A percentile compares a stretch with the other conserved stretches of the same genome.
Conservation (phyloP, 2,888 invertebrate species). For the Perithous albicinctus region DNA sequence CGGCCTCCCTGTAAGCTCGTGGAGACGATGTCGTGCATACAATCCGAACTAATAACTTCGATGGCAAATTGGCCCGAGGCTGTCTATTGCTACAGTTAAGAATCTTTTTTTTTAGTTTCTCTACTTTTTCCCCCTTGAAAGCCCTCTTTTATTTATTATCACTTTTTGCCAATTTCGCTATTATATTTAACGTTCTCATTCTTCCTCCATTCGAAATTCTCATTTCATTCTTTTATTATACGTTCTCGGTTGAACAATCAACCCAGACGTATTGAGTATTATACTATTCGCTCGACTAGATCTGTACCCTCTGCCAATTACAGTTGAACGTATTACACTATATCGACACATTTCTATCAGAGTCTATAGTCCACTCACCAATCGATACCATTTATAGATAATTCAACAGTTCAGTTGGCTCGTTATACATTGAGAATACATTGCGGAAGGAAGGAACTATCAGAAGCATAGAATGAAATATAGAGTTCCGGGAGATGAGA, state of each 20-base stretch:
- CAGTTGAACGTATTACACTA: slow-evolving; percentile 6
- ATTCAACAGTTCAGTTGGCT: slow-evolving; percentile 16
- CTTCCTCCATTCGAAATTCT: slow-evolving; percentile 42
- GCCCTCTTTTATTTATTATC: slow-evolving; percentile 36
- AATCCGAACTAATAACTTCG: slow-evolving; percentile 63
- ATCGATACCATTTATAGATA: slow-evolving; percentile 41
- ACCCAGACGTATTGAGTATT: slow-evolving; percentile 6
- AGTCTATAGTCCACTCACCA: not conserved
- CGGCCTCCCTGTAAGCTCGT: slow-evolving; percentile 37
- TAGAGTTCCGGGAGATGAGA: slow-evolving; percentile 37
- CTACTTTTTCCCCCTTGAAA: slow-evolving; percentile 11
- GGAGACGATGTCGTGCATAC: slow-evolving; percentile 62
- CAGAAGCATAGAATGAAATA: slow-evolving; percentile 22
- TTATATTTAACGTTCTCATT: slow-evolving; percentile 21
- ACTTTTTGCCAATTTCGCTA: slow-evolving; percentile 29
- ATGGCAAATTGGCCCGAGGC: slow-evolving; percentile 66
- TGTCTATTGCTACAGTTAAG: slow-evolving; percentile 40
- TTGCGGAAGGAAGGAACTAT: slow-evolving; percentile 34
- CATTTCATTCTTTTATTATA: slow-evolving; percentile 44
- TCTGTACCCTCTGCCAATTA: slow-evolving; percentile 28
- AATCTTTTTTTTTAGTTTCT: slow-evolving; percentile 32
- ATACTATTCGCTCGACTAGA: not conserved
- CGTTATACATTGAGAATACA: slow-evolving; percentile 22
- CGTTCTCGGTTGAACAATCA: slow-evolving; percentile 40
- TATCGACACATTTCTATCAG: not conserved